phyloP scores from a whole-genome alignment of 2,888 invertebrate genomes.

The Campopleginae sp. region DNA sequence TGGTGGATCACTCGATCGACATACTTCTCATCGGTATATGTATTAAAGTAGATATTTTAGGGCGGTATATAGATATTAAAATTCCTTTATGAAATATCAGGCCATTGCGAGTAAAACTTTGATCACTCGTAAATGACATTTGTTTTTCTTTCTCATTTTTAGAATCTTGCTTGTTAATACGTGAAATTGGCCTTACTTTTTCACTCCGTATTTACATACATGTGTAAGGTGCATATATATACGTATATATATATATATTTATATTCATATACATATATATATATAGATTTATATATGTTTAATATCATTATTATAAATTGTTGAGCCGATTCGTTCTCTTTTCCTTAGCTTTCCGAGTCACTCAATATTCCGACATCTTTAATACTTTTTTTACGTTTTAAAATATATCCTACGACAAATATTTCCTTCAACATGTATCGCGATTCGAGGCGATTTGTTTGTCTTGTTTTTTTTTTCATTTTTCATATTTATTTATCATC shows the following conservation, averaged over 20 bases:
- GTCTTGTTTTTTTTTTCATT: not conserved
- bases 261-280: conserved; percentile 50
- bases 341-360: conserved; percentile 58
- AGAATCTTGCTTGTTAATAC: conserved; percentile 66
- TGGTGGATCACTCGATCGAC: conserved; percentile 27
- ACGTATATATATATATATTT: conserved; percentile 49
- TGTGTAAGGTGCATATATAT: conserved; percentile 35
- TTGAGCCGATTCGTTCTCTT: conserved; percentile 70
- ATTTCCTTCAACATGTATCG: conserved; percentile 73
- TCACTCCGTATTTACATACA: conserved; percentile 67
- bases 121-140: conserved; percentile 57
- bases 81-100: conserved; percentile 71
- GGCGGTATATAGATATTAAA: conserved; percentile 71
- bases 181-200: conserved; percentile 65
- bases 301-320: conserved; percentile 66
- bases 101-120: conserved; percentile 66
- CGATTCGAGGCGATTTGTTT: conserved; percentile 62
- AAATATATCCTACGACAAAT: conserved; percentile 78
- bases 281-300: conserved; percentile 29
- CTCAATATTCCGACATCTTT: conserved; percentile 62
- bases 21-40: conserved; percentile 60
- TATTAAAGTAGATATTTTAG: conserved; percentile 66
- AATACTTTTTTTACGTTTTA: conserved; percentile 73
- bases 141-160: conserved; percentile 50
- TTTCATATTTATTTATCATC: conserved; percentile 1